A percentile compares a stretch with the other conserved stretches of the same genome.
phyloP scores from a whole-genome alignment of 2,113 vertebrate genomes.

The Albula goreensis region DNA sequence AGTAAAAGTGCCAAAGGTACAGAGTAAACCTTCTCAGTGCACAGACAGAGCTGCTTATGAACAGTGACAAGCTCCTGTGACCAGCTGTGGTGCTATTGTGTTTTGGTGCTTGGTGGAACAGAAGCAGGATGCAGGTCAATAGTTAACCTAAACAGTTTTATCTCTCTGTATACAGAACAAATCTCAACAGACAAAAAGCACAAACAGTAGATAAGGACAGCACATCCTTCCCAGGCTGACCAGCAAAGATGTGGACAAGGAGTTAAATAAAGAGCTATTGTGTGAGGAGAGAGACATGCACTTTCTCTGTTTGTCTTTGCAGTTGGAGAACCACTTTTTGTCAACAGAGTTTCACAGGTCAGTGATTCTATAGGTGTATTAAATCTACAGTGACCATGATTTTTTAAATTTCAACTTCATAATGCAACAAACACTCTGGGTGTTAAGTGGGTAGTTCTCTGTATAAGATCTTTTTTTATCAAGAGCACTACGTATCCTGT shows the following conservation, averaged over 20 bases:
- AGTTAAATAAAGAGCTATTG: slow-evolving; percentile 29
- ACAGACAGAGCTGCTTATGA: not conserved
- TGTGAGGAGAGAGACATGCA: not conserved
- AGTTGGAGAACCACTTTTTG: not conserved
- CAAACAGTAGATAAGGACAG: slow-evolving; percentile 56
- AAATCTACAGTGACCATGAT: no score
- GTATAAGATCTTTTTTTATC: not conserved
- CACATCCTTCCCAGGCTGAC: slow-evolving; percentile 53
- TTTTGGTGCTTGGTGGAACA: slow-evolving; percentile 37
- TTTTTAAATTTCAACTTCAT: not conserved
- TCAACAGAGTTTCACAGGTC: no score
- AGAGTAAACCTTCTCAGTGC: not conserved
- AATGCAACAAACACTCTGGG: not conserved
- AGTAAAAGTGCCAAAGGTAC: not conserved
- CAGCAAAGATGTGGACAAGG: not conserved
- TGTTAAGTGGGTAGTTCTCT: not conserved
- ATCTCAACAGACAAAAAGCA: slow-evolving; percentile 51
- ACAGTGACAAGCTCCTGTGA: not conserved
- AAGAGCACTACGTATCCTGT: not conserved
- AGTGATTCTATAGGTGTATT: no score
- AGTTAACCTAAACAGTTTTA: slow-evolving; percentile 63
- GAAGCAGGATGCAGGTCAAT: slow-evolving; percentile 59
- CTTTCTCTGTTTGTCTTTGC: not conserved
- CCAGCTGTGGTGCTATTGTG: slow-evolving; percentile 49
- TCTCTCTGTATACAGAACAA: slow-evolving; percentile 61